Base-by-base conservation (phyloP, 2,113 vertebrate species). In the Bombycilla garrulus region DNA sequence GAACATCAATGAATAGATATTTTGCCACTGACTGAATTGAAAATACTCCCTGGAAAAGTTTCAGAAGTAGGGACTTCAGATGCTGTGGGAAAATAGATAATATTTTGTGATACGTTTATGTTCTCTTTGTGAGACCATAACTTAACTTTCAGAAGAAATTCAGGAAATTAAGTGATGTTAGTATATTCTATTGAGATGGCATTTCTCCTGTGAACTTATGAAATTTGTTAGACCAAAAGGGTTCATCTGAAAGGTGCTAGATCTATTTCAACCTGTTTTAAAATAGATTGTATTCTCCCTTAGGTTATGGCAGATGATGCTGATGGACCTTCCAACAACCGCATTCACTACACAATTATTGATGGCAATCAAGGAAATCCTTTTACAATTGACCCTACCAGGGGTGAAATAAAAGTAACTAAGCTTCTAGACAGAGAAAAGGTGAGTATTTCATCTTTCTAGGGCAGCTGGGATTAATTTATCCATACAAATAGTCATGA, bases 281-380 rank as follows among this genome's bases (percentile, higher is more conserved):
- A 97, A 69, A 48, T 25, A 81, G 23, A 82, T 28, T 95, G 13
- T 95, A 7, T 23, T 95, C 0, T 92, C 69, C 82, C 79, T 64
- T 89, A 99, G 99, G 99, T 99, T 74, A 95, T 99, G 96, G 99
- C 99, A 12, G 99, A 99, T 81, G 99, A 99, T 91, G 97, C 98
- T 2, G 99, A 99, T 44, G 99, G 99, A 22, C 98, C 99, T 47
- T 98, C 97, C 11, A 98, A 98, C 96, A 98, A 98, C 96, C 98
- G 95, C 74, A 98, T 99, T 94, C 99, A 92, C 62, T 99, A 99
- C 60, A 83, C 98, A 36, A 99, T 99, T 79, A 97, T 98, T 92
- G 98, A 98, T 5, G 99, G 99, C 44, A 99, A 99, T 97, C 99
- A 98, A 87, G 99, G 99, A 93, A 99, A 97, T 92, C 98, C 98